Evolutionary conservation across 2,113 vertebrate genomes (phyloP).

Genomic region (Chroicocephalus ridibundus): DNA sequence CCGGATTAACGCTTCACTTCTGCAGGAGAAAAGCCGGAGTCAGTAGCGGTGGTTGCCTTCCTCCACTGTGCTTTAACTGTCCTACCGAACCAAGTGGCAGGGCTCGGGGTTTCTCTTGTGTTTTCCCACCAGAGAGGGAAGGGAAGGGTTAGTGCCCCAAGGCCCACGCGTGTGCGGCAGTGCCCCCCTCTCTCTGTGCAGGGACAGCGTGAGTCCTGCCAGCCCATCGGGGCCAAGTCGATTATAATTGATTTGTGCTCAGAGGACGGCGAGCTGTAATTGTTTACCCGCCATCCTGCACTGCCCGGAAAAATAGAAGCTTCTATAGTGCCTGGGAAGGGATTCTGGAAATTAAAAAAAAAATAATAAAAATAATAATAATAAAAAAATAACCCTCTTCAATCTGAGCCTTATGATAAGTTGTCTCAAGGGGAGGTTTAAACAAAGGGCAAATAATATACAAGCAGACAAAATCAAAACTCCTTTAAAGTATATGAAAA

Average conservation of each 20-base stretch:
- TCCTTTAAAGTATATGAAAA: background rate
- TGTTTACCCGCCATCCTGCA: background rate
- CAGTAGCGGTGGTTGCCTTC: background rate
- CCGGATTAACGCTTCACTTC: background rate
- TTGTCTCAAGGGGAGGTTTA: background rate
- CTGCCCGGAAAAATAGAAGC: background rate
- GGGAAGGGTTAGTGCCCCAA: background rate
- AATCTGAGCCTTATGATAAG: background rate
- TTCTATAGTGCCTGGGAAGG: background rate
- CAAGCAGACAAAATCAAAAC: background rate
- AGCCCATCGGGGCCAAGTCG: background rate
- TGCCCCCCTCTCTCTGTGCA: background rate
- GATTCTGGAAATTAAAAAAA: background rate
- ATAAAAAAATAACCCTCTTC: background rate
- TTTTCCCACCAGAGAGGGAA: background rate
- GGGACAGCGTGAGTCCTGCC: background rate
- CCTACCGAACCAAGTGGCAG: rapidly evolving
- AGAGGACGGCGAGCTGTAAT: background rate
- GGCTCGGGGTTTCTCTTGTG: background rate
- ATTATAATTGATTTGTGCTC: background rate
- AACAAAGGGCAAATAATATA: background rate
- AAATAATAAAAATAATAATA: background rate
- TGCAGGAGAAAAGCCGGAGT: background rate
- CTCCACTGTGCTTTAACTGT: background rate
- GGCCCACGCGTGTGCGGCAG: rapidly evolving